These are phyloP conservation scores for Caenorhabditis uteleia DNA, from an alignment of 2,888 invertebrate genomes.

Conservation along the genomic window DNA sequence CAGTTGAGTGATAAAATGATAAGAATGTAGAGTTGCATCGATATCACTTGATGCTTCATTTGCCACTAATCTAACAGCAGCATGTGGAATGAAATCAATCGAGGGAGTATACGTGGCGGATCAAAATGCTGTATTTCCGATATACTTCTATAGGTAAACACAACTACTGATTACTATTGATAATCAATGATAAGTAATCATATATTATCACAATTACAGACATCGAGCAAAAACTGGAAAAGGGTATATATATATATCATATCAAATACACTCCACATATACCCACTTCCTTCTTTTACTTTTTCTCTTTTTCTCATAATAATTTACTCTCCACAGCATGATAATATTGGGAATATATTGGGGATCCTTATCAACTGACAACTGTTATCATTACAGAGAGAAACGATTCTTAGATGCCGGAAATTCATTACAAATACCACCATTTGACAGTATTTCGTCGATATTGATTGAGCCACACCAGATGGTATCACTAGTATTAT, in stretches of 20 bases:
- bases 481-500: constrained; percentile 20
- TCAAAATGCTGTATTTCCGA: constrained; percentile 43
- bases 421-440: constrained; percentile 34
- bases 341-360: not conserved
- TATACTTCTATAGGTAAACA: constrained; percentile 44
- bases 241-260: constrained; percentile 9
- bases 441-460: constrained; percentile 43
- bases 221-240: constrained; percentile 32
- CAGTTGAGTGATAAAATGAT: not conserved
- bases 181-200: not conserved
- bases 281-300: constrained; percentile 14
- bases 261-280: not conserved
- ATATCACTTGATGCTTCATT: constrained; percentile 48
- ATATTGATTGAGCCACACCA: constrained; percentile 44
- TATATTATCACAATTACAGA: constrained; percentile 24
- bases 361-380: not conserved
- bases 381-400: constrained; percentile 48
- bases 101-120: constrained; percentile 54
- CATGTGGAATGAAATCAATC: constrained; percentile 43
- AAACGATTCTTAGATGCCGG: constrained; percentile 52
- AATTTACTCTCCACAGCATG: not conserved
- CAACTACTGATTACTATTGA: not conserved
- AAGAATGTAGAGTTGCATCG: constrained; percentile 39
- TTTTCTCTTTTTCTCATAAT: constrained; percentile 3
- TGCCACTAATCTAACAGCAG: constrained; percentile 42